A percentile compares a stretch with the other conserved stretches of the same genome.
Evolutionary conservation across 2,113 vertebrate genomes (phyloP).

Genomic region (Ramphastos sulfuratus): DNA sequence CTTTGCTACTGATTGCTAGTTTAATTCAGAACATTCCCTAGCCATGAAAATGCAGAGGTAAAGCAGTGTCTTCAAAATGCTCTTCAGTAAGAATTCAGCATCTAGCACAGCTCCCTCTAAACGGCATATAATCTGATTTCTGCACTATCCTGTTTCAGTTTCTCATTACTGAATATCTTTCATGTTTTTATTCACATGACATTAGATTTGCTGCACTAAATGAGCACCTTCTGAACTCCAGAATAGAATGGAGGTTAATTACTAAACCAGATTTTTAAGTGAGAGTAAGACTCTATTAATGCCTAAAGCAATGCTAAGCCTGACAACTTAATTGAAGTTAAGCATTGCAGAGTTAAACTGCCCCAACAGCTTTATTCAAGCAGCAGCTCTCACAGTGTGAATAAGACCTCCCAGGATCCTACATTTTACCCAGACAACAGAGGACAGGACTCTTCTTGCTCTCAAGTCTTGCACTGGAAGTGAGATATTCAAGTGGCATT

Average conservation of each 20-base stretch:
- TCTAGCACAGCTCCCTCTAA: not conserved
- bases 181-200: constrained; percentile 58
- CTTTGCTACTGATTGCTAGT: not conserved
- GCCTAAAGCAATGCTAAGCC: constrained; percentile 59
- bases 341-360: constrained; percentile 46
- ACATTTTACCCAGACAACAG: not conserved
- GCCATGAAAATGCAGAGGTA: not conserved
- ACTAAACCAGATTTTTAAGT: constrained; percentile 61
- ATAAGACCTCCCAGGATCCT: constrained; percentile 11
- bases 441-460: not conserved
- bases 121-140: constrained; percentile 31
- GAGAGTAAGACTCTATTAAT: constrained; percentile 65
- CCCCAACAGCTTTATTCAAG: constrained; percentile 32
- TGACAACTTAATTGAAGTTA: constrained; percentile 57
- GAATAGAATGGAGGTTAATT: constrained; percentile 61
- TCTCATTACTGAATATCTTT: constrained; percentile 45
- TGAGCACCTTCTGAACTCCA: constrained; percentile 50
- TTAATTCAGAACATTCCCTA: not conserved
- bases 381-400: not conserved
- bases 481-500: not conserved
- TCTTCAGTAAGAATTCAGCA: not conserved
- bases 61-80: not conserved
- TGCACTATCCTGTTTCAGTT: constrained; percentile 24
- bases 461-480: not conserved
- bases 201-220: constrained; percentile 41